phyloP scores from a whole-genome alignment of 2,797 vertebrate species.

The Manis pentadactyla region DNA sequence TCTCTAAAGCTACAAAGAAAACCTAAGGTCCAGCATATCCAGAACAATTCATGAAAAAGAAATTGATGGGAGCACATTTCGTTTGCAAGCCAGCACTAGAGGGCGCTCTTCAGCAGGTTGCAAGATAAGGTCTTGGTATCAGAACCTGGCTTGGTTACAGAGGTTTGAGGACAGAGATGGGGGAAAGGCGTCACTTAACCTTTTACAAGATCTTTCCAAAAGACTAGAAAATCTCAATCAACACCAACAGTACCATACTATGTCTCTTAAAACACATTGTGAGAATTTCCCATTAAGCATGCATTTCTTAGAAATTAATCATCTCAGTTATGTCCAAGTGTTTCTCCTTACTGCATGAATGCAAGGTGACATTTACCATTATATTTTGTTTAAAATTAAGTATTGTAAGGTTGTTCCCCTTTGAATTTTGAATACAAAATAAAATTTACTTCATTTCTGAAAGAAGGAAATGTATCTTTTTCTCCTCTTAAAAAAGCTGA shows the following conservation, averaged over 20 bases:
- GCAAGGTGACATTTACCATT: background rate
- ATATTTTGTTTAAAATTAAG: constrained; percentile 32
- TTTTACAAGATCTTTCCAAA: constrained; percentile 34
- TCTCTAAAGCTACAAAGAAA: constrained; percentile 23
- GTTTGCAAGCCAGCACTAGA: constrained; percentile 65
- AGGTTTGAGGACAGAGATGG: background rate
- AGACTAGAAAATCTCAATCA: constrained; percentile 1
- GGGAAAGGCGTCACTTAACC: background rate
- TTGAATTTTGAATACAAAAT: background rate
- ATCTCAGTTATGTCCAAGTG: background rate
- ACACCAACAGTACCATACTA: background rate
- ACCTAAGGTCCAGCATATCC: background rate
- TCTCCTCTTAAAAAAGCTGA: constrained; percentile 2
- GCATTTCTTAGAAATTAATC: constrained; percentile 20
- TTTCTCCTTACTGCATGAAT: background rate
- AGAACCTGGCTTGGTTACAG: background rate
- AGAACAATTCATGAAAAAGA: background rate
- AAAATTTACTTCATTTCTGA: constrained; percentile 27
- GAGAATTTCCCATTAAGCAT: constrained; percentile 22
- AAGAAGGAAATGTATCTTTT: background rate
- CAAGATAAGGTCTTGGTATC: constrained; percentile 31
- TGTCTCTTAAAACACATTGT: constrained; percentile 47
- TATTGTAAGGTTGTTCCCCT: background rate
- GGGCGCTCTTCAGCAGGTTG: constrained; percentile 73
- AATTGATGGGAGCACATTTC: background rate